Evolutionary conservation across 2,113 vertebrate species (phyloP).

Genomic region (Reinhardtius hippoglossoides): DNA sequence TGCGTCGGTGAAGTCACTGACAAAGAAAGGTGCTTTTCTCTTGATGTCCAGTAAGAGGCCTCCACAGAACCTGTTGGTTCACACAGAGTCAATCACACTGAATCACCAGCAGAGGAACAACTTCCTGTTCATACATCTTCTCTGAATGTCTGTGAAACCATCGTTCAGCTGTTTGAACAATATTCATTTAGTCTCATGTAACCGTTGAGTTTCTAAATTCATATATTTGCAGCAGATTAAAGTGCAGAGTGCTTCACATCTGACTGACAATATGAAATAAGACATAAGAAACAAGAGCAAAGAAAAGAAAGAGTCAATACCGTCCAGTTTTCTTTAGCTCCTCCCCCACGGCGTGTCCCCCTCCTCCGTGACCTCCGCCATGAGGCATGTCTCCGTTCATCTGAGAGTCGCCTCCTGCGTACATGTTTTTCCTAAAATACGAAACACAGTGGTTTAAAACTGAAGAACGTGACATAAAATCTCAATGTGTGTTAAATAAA

Average conservation of each 20-base stretch:
- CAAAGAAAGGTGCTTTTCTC: slow-evolving; percentile 93
- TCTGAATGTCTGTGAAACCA: too few species aligned
- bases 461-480: too few species aligned
- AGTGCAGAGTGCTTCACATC: too few species aligned
- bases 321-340: slow-evolving; percentile 92
- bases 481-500: too few species aligned
- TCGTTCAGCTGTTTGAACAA: too few species aligned
- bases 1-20: slow-evolving; percentile 95
- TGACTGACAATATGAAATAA: too few species aligned
- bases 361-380: slow-evolving; percentile 88
- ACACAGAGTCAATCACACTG: neutral
- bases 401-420: slow-evolving; percentile 90
- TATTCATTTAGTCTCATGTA: too few species aligned
- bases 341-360: slow-evolving; percentile 88
- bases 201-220: too few species aligned
- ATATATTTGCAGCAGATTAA: too few species aligned
- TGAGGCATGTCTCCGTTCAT: slow-evolving; percentile 96
- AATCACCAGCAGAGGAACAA: too few species aligned
- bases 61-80: slow-evolving; percentile 89
- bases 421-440: slow-evolving; percentile 93
- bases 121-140: neutral
- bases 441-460: neutral
- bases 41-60: slow-evolving; percentile 95
- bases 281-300: too few species aligned
- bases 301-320: slow-evolving; percentile 65